Conservation (phyloP, 2,113 vertebrate species). For the Crotalus tigris region DNA sequence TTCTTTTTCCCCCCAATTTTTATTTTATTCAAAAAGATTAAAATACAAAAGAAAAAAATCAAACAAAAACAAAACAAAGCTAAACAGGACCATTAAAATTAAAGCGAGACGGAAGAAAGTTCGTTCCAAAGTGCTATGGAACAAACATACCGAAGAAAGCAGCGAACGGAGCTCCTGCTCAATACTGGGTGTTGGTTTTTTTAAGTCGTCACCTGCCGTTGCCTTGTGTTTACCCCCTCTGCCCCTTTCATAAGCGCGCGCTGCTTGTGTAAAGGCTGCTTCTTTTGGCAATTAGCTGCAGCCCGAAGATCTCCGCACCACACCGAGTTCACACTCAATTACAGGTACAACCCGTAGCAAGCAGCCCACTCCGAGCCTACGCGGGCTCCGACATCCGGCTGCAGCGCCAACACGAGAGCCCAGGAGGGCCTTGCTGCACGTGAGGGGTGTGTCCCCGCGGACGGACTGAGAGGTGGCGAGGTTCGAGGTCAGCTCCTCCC, state of each 20-base stretch:
- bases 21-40: background rate
- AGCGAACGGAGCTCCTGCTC: background rate
- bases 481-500: background rate
- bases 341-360: background rate
- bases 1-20: rapidly evolving
- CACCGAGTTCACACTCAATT: background rate
- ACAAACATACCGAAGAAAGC: background rate
- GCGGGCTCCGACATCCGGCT: background rate
- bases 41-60: background rate
- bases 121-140: background rate
- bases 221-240: background rate
- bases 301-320: background rate
- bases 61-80: background rate
- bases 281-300: background rate
- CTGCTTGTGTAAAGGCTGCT: background rate
- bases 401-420: background rate
- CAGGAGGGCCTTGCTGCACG: background rate
- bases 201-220: background rate
- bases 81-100: background rate
- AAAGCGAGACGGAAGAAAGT: background rate
- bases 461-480: background rate
- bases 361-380: background rate
- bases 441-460: background rate
- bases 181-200: background rate
- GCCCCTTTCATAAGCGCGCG: background rate